phyloP scores from a whole-genome alignment of 35 echinoderm and acorn worm genomes.

The Patiria miniata region DNA sequence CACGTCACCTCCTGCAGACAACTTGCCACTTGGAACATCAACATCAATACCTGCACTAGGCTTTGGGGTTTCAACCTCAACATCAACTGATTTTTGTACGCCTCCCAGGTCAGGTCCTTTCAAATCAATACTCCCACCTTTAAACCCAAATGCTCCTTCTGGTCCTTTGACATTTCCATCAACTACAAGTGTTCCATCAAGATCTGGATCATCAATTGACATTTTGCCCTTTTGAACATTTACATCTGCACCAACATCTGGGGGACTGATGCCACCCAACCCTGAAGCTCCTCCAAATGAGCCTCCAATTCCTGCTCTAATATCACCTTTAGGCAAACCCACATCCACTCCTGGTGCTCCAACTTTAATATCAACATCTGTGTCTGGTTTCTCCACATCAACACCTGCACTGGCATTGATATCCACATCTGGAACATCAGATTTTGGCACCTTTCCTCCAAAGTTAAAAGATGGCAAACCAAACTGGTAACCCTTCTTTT shows the following conservation, averaged over 20 bases:
- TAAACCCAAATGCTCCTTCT: conserved; percentile 17
- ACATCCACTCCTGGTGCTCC: conserved; percentile 27
- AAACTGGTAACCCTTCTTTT: conserved; percentile 3
- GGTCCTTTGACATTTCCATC: background rate
- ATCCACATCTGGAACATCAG: conserved; percentile 19
- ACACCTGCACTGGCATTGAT: conserved; percentile 19
- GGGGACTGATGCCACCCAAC: conserved; percentile 44
- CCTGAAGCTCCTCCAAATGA: background rate
- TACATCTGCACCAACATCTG: conserved; percentile 36
- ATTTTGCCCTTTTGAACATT: background rate
- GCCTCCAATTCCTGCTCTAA: no score
- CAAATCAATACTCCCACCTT: conserved; percentile 27
- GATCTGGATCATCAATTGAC: background rate
- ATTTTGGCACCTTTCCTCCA: background rate
- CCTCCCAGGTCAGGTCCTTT: conserved; percentile 48
- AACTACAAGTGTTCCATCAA: background rate
- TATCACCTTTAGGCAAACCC: background rate
- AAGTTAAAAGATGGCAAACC: background rate
- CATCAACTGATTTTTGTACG: conserved; percentile 26
- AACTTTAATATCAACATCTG: conserved; percentile 43
- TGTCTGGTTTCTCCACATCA: conserved; percentile 39
- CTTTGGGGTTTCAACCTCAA: conserved; percentile 20
- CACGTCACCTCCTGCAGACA: background rate
- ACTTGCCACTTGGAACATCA: conserved; percentile 13
- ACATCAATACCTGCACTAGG: conserved; percentile 28